Percentiles rank a stretch among this genome's conserved stretches.
These are phyloP conservation scores for Prochilodus magdalenae DNA, from an alignment of 2,113 vertebrate species.

Conservation along the genomic window DNA sequence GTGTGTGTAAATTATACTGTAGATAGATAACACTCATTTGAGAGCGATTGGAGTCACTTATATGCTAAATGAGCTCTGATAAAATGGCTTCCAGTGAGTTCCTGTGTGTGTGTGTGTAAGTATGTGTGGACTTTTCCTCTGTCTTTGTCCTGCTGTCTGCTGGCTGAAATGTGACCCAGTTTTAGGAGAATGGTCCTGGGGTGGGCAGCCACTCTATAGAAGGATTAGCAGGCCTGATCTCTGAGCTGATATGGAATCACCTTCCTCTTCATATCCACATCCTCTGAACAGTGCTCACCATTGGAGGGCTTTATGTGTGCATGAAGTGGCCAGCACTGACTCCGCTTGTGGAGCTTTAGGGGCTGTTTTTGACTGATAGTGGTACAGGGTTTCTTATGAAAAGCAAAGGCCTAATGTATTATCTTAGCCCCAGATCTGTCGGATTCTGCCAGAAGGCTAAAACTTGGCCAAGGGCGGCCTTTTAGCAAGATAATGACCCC, in stretches of 20 bases:
- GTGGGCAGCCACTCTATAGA: slow-evolving; percentile 37
- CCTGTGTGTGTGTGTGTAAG: background rate
- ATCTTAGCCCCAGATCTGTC: no score
- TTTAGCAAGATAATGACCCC: no score
- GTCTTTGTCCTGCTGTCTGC: slow-evolving; percentile 33
- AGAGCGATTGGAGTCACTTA: no score
- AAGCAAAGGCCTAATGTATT: no score
- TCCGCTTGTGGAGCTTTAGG: background rate
- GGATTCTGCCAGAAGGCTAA: no score
- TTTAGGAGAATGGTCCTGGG: slow-evolving; percentile 26
- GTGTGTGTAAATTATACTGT: no score
- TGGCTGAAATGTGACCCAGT: slow-evolving; percentile 49
- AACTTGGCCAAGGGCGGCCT: no score
- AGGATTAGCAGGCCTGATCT: slow-evolving; percentile 54
- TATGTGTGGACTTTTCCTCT: background rate
- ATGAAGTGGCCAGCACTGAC: slow-evolving; percentile 11
- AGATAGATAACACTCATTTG: no score
- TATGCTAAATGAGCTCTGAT: no score
- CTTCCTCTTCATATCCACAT: slow-evolving; percentile 50
- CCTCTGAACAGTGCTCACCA: slow-evolving; percentile 29
- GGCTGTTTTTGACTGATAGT: no score
- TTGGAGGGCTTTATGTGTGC: slow-evolving; percentile 27
- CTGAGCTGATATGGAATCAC: slow-evolving; percentile 48
- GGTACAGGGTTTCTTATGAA: no score
- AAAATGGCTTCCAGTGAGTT: background rate